Percentiles rank a stretch among this genome's conserved stretches.
Conservation (phyloP, 2,113 vertebrate species). For the Trachemys scripta region DNA sequence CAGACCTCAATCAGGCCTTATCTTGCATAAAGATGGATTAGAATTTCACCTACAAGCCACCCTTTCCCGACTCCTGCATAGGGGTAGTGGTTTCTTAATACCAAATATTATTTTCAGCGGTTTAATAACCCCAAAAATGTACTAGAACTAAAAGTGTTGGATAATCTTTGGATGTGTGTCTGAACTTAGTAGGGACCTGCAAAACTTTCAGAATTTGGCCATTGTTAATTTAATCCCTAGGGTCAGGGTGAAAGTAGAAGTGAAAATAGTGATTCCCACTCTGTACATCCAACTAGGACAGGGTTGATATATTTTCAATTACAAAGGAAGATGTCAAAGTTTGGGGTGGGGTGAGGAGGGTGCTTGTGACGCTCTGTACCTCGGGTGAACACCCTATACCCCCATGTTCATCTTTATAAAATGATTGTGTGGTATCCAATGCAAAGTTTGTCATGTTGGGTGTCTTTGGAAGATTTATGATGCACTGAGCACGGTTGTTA, state of each 20-base stretch:
- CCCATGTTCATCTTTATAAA: too few relatives aligned
- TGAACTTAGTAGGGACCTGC: background rate
- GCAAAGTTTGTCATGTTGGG: too few relatives aligned
- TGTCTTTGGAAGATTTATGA: too few relatives aligned
- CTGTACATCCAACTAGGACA: background rate
- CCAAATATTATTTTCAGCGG: background rate
- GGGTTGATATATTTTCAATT: background rate
- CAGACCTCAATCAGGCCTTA: background rate
- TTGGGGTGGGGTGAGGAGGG: background rate
- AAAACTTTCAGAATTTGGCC: fast-evolving
- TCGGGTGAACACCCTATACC: too few relatives aligned
- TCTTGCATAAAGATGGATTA: background rate
- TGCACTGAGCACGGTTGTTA: too few relatives aligned
- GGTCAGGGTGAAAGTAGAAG: background rate
- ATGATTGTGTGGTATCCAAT: too few relatives aligned
- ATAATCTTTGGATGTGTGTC: background rate
- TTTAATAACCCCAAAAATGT: background rate
- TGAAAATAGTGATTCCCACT: background rate
- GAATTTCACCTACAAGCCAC: background rate
- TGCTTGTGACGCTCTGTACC: background rate
- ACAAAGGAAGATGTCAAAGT: background rate
- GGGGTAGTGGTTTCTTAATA: background rate
- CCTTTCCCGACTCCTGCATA: background rate
- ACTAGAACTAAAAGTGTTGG: background rate
- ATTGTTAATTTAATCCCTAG: background rate